These are phyloP conservation scores for Helogale parvula DNA, from an alignment of 2,113 vertebrate genomes.

Conservation along the genomic window DNA sequence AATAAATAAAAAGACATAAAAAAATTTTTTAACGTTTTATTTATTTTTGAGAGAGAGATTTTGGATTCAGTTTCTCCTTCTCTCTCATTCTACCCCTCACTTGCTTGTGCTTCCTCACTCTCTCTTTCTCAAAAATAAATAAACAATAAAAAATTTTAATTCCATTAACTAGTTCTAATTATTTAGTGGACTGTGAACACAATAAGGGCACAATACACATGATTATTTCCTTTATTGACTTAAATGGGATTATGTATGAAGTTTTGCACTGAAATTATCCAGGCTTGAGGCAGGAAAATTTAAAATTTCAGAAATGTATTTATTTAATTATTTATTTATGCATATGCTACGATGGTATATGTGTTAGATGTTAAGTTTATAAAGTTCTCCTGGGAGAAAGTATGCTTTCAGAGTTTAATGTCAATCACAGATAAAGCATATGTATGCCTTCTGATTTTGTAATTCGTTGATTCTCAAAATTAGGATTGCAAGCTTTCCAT, in stretches of 20 bases:
- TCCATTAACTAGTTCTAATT: no score
- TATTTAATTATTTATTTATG: background rate
- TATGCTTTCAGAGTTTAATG: background rate
- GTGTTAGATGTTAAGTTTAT: background rate
- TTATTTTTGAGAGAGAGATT: no score
- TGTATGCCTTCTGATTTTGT: background rate
- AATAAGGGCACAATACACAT: background rate
- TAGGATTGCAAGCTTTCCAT: background rate
- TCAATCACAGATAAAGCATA: background rate
- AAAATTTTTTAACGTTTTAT: no score
- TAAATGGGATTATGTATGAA: background rate
- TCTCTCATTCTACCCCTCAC: no score
- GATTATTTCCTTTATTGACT: background rate
- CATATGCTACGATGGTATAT: background rate
- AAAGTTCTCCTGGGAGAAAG: background rate
- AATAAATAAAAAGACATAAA: no score
- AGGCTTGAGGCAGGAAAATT: background rate
- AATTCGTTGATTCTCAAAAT: background rate
- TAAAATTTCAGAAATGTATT: background rate
- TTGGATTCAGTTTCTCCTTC: no score
- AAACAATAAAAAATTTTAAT: no score
- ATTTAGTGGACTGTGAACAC: background rate
- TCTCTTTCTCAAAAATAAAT: no score
- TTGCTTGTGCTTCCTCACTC: no score
- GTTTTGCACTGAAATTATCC: background rate